Conservation (phyloP, 2,888 invertebrate genomes). For the Ophion slaviceki region DNA sequence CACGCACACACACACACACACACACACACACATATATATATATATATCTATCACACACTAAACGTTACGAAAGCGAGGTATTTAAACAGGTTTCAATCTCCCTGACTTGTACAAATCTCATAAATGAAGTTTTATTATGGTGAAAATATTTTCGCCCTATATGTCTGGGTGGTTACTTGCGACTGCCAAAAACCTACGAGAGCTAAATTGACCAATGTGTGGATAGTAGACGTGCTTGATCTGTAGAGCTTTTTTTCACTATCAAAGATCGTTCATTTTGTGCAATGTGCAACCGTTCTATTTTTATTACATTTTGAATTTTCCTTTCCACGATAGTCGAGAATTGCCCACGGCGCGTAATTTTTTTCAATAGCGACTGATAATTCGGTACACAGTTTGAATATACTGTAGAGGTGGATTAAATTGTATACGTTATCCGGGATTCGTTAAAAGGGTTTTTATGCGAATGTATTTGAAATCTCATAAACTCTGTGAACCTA, state of each 20-base stretch:
- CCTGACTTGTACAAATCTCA: neutral
- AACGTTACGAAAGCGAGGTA: neutral
- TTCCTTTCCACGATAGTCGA: neutral
- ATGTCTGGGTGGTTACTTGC: no score
- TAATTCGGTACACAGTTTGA: no score
- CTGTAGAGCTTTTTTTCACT: neutral
- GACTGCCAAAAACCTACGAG: neutral
- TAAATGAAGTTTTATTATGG: neutral
- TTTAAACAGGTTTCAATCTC: slow-evolving; percentile 7
- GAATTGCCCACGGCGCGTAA: neutral
- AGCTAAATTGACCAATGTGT: neutral
- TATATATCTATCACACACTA: no score
- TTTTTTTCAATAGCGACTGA: no score
- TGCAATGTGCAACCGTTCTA: neutral
- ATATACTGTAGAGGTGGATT: no score
- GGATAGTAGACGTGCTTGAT: no score
- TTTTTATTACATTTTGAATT: neutral
- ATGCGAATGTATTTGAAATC: no score
- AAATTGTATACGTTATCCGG: no score
- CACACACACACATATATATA: no score
- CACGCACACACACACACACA: neutral
- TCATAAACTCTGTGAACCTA: no score
- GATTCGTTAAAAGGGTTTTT: no score
- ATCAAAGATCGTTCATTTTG: neutral
- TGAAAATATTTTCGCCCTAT: neutral